A percentile compares a stretch with the other conserved stretches of the same genome.
Conservation (phyloP, 2,797 vertebrate genomes). For the Enteromius anoplus region DNA sequence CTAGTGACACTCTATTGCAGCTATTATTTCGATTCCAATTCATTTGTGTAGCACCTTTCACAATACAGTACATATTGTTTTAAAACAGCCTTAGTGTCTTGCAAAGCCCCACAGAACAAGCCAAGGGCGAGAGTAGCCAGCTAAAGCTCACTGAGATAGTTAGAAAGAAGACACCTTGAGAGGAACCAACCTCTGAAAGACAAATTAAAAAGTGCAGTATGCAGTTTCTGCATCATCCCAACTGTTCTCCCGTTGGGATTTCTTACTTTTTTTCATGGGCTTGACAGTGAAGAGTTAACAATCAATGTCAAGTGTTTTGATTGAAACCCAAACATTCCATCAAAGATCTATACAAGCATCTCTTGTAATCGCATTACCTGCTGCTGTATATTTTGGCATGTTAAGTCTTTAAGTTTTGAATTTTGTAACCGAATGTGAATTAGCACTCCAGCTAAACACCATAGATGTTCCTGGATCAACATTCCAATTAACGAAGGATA, state of each 20-base stretch:
- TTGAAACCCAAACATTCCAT: not conserved
- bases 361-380: not conserved
- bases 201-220: not conserved
- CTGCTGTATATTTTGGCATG: not conserved
- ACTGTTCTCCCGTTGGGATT: not conserved
- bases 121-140: not conserved
- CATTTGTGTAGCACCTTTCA: not conserved
- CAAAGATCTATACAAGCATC: not conserved
- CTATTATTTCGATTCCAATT: constrained; percentile 12
- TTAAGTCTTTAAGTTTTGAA: not conserved
- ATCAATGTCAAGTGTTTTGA: not conserved
- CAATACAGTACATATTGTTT: not conserved
- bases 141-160: not conserved
- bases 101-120: not conserved
- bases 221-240: not conserved
- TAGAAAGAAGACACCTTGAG: not conserved
- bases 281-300: not conserved
- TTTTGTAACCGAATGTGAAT: not conserved
- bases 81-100: not conserved
- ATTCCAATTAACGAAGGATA: too few relatives aligned
- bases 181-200: constrained; percentile 4
- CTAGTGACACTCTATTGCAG: not conserved
- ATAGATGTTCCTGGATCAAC: too few relatives aligned
- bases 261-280: not conserved
- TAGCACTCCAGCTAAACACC: not conserved